Percentiles rank a stretch among this genome's conserved stretches.
phyloP scores from a whole-genome alignment of 1,140 invertebrate genomes.

The Lordiphosa mommai region DNA sequence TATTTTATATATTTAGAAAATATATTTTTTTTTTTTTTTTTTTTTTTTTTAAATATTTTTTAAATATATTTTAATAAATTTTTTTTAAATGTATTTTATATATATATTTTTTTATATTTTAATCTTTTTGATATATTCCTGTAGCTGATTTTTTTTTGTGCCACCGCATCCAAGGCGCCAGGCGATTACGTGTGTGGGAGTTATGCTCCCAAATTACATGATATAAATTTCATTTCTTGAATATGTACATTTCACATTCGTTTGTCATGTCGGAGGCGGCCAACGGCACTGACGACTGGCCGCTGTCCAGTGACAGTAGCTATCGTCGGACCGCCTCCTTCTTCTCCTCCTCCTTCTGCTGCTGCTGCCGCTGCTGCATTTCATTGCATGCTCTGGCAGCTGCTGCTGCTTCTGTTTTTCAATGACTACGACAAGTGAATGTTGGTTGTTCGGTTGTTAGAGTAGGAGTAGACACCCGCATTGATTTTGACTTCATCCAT shows the following conservation, averaged over 20 bases:
- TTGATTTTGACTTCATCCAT: conserved; percentile 32
- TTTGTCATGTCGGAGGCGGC: neutral
- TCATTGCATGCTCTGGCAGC: conserved; percentile 5
- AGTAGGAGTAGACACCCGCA: conserved; percentile 40
- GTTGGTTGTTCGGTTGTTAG: conserved; percentile 23
- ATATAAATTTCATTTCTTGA: conserved; percentile 48
- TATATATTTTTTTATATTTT: too few relatives aligned
- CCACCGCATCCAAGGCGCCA: neutral
- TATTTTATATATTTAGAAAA: too few relatives aligned
- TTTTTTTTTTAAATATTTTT: too few relatives aligned
- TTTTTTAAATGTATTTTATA: too few relatives aligned
- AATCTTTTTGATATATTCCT: too few relatives aligned
- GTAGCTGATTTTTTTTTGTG: neutral
- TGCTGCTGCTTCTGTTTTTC: conserved; percentile 14
- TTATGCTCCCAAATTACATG: conserved; percentile 42
- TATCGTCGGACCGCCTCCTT: conserved; percentile 3
- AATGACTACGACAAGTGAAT: conserved; percentile 42
- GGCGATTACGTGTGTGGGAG: conserved; percentile 33
- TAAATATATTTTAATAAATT: too few relatives aligned
- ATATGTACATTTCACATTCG: conserved; percentile 29
- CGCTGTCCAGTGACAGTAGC: conserved; percentile 23
- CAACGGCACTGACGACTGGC: neutral
- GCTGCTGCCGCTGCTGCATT: neutral
- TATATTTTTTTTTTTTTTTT: too few relatives aligned
- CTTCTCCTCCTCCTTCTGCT: neutral